Evolutionary conservation across 1,140 invertebrate species (phyloP).

Genomic region (Papilio xuthus): DNA sequence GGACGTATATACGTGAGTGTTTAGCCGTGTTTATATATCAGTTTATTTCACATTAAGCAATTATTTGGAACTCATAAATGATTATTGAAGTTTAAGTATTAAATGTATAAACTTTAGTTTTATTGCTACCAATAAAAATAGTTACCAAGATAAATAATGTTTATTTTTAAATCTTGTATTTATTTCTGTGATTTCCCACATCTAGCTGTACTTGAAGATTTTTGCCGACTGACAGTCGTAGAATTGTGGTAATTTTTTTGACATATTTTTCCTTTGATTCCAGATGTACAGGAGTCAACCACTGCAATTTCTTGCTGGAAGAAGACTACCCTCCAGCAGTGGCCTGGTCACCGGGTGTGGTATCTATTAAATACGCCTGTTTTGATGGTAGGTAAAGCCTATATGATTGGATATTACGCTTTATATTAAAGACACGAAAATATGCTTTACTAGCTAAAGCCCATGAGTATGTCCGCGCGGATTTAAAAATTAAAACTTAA

Average conservation of each 20-base stretch:
- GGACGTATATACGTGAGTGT: too few species aligned
- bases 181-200: not conserved
- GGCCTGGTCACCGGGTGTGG: conserved; percentile 79
- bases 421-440: too few species aligned
- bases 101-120: not conserved
- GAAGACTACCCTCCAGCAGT: conserved; percentile 79
- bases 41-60: too few species aligned
- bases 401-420: too few species aligned
- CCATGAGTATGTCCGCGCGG: too few species aligned
- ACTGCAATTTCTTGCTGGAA: conserved; percentile 82
- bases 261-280: conserved; percentile 52
- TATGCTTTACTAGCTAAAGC: too few species aligned
- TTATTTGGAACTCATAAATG: not conserved
- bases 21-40: too few species aligned
- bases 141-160: not conserved
- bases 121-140: conserved; percentile 8
- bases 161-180: not conserved
- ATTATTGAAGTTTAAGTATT: not conserved
- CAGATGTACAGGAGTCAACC: conserved; percentile 84
- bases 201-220: too few species aligned
- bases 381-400: conserved; percentile 78
- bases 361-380: conserved; percentile 83
- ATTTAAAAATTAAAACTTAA: too few species aligned
- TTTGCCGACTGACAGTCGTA: not conserved
- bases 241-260: not conserved